A percentile compares a stretch with the other conserved stretches of the same genome.
Evolutionary conservation across 1,140 invertebrate genomes (phyloP).

Genomic region (Nasonia giraulti): DNA sequence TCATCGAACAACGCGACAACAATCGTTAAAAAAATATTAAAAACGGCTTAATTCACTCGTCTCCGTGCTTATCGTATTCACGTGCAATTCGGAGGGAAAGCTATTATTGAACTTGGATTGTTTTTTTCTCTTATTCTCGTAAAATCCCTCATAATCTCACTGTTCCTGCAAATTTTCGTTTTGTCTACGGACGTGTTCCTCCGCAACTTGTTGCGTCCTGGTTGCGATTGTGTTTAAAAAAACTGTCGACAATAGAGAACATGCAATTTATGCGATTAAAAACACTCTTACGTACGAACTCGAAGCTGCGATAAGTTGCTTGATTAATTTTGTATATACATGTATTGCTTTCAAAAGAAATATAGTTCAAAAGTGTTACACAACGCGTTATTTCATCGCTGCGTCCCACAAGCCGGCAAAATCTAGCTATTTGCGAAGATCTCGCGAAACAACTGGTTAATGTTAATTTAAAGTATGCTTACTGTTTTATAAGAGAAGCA

Average conservation of each 20-base stretch:
- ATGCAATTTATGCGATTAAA: conserved; percentile 70
- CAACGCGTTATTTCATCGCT: conserved; percentile 30
- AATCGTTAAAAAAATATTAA: conserved; percentile 56
- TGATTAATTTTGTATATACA: conserved; percentile 35
- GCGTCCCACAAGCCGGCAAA: conserved; percentile 36
- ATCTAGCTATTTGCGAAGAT: conserved; percentile 34
- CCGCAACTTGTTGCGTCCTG: conserved; percentile 58
- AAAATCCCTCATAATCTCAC: conserved; percentile 30
- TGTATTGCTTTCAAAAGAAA: background rate
- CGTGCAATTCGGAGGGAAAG: conserved; percentile 29
- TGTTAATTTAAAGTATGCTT: conserved; percentile 1
- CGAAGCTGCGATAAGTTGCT: conserved; percentile 46
- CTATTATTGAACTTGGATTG: conserved; percentile 31
- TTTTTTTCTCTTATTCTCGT: conserved; percentile 32
- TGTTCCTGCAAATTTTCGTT: conserved; percentile 47
- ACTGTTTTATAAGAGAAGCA: background rate
- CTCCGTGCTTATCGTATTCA: conserved; percentile 27
- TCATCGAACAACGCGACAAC: conserved; percentile 48
- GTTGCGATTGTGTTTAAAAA: conserved; percentile 70
- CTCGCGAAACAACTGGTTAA: conserved; percentile 4
- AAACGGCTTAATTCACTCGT: conserved; percentile 53
- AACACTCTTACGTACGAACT: conserved; percentile 76
- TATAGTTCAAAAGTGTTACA: conserved; percentile 27
- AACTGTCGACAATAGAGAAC: conserved; percentile 71
- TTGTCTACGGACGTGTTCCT: conserved; percentile 48